Base-by-base conservation (phyloP, 2,797 vertebrate genomes). In the Anguilla obscura region DNA sequence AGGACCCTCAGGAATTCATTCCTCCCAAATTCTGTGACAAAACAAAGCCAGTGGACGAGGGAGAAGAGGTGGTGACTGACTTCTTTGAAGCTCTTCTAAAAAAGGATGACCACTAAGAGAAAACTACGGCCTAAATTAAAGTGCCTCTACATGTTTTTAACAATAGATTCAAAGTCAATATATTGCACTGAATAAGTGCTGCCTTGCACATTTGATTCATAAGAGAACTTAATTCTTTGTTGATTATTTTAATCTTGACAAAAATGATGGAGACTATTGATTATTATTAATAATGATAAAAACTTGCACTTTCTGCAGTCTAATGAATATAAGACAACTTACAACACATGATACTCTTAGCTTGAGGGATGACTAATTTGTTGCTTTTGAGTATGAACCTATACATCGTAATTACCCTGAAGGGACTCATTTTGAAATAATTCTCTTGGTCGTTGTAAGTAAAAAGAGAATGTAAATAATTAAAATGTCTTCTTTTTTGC, bases 1-100 rank as follows among this genome's bases (percentile, higher is more conserved):
- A 90, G 30, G 85, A 93, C 79, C 93, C 92, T 0, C 1, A 89
- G 0, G 89, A 92, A 63, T 93, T 93, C 82, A 88, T 90, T n/a
- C 92, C 92, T 80, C 93, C 93, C 3, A 10, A 85, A 0, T 93
- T 92, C 80, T 92, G 93, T 86, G 82, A 80, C 50, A 90, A 88
- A 24, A 83, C 88, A 80, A 74, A 87, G 33, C 12, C 69, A 83
- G 48, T 69, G 88, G 66, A 83, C 63, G 27, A 69, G 3, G 30
- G 27, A 50, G n/a, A 48, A 0, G 84, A 2, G 6, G 24, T 30
- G n/a, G 74, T 12, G 33, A 52, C 63, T 2, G 84, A 88, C 74
- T 90, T 90, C 87, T 91, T 93, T 48, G 74, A 58, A 6, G 86
- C 84, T 88, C 74, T 93, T 40, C 86, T 90, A 0, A 89, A 30